Conservation (phyloP, 2,113 vertebrate species). For the Ptychochromis oligacanthus region DNA sequence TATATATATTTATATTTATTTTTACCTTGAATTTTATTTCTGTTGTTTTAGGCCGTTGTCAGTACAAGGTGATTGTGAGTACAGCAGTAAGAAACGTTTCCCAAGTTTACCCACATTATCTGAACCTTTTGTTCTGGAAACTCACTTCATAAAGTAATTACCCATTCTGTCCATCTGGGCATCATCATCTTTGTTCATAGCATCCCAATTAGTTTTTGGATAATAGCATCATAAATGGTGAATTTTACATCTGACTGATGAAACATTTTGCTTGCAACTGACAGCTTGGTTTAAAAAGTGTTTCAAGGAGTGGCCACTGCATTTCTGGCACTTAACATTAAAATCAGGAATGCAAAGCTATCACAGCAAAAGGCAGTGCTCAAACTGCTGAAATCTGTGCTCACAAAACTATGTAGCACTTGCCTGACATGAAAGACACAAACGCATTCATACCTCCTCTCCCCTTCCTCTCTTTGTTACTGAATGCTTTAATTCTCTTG, state of each 20-base stretch:
- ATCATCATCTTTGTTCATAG: background rate
- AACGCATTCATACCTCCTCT: conserved; percentile 46
- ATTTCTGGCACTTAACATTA: background rate
- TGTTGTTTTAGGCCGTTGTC: background rate
- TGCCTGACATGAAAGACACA: background rate
- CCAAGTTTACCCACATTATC: background rate
- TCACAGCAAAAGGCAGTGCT: background rate
- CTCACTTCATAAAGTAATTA: background rate
- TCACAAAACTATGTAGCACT: background rate
- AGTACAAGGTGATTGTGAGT: background rate
- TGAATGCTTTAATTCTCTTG: conserved; percentile 54
- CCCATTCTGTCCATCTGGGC: background rate
- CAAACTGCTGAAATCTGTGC: background rate
- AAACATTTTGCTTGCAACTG: conserved; percentile 4
- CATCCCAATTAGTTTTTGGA: conserved; percentile 1
- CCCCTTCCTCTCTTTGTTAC: conserved; percentile 36
- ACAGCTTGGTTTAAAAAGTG: background rate
- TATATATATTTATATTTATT: background rate
- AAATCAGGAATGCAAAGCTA: background rate
- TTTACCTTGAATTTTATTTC: background rate
- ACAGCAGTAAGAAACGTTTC: background rate
- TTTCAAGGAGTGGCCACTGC: background rate
- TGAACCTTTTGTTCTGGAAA: background rate
- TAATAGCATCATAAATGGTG: background rate
- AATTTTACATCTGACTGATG: background rate